Base-by-base conservation (phyloP, 2,888 invertebrate species). In the Hydroisotoma schaefferi region DNA sequence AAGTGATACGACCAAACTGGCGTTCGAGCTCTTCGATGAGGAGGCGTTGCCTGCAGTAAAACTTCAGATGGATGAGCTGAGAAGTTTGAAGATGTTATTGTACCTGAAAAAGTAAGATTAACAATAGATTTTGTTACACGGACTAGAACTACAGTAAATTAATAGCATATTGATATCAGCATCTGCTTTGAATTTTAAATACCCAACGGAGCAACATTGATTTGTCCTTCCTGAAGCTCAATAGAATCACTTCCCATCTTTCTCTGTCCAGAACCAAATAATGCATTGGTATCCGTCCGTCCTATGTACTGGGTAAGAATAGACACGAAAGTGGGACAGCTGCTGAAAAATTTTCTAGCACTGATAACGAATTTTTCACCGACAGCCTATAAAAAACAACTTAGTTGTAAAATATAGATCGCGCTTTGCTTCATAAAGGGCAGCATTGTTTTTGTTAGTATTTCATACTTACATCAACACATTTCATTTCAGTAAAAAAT, bases 1-100 rank as follows among this genome's bases (percentile, higher is more conserved):
- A 93, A 95, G 80, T 94, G 91, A 79, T 94, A 94, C 28, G 90
- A 88, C 94, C 94, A 95, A n/a, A 93, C 88, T 3, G 94, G 89
- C 1, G 90, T 88, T 61, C 94, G 83, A 23, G 92, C 89, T 40
- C 94, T 81, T 43, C 92, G 82, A 74, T 90, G 88, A 2, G 91
- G 87, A 0, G 90, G 87, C 1, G 85, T 83, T 54, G 87, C 85
- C 75, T 90, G 87, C 68, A 95, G 87, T 37, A 95, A 81, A 62
- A 91, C 87, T 77, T 93, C 92, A 0, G 94, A 89, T 1, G 92
- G 87, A 75, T 92, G 91, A 6, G 92, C 90, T 2, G 90, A 89
- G 2, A 89, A 87, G 77, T 88, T 89, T 72, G 86, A 84, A 73
- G 88, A 89, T 20, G 86, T 82, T 61, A 91, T 87, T 0, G 84